Conservation (phyloP, 2,113 vertebrate species). For the Lampris megalopsis region DNA sequence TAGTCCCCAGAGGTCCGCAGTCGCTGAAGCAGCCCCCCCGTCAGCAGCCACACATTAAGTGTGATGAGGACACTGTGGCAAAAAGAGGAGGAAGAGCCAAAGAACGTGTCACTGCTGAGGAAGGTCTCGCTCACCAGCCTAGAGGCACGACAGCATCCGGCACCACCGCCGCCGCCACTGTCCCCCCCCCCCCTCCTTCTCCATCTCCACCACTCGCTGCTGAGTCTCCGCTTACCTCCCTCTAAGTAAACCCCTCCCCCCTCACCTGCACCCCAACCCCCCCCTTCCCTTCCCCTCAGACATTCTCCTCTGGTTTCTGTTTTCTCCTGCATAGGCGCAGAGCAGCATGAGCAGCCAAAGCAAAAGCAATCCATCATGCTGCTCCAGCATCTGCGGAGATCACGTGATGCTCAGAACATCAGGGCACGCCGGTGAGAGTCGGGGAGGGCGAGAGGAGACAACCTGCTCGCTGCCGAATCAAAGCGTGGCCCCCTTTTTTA, state of each 20-base stretch:
- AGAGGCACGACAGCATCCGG: constrained; percentile 8
- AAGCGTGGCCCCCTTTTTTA: constrained; percentile 14
- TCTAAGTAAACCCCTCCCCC: neutral
- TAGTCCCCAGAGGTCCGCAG: constrained; percentile 68
- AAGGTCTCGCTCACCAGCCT: constrained; percentile 23
- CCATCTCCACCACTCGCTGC: no score
- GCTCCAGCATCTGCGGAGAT: constrained; percentile 44
- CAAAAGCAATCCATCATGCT: constrained; percentile 46
- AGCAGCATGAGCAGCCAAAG: constrained; percentile 17
- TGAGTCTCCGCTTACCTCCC: neutral
- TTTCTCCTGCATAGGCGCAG: neutral
- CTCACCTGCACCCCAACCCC: neutral
- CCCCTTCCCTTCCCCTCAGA: neutral
- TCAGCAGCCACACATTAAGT: constrained; percentile 58
- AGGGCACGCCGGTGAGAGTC: constrained; percentile 49
- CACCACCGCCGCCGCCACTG: neutral
- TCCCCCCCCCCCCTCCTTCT: neutral
- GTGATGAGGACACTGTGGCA: constrained; percentile 70
- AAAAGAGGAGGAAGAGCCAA: constrained; percentile 30
- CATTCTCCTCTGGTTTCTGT: constrained; percentile 10
- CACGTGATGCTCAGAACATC: constrained; percentile 51
- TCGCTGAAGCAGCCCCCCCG: constrained; percentile 46
- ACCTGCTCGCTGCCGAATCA: constrained; percentile 22
- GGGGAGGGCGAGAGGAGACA: constrained; percentile 23
- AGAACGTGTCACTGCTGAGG: constrained; percentile 46